These are phyloP conservation scores for Camarhynchus parvulus DNA, from an alignment of 2,113 vertebrate genomes.

Conservation along the genomic window DNA sequence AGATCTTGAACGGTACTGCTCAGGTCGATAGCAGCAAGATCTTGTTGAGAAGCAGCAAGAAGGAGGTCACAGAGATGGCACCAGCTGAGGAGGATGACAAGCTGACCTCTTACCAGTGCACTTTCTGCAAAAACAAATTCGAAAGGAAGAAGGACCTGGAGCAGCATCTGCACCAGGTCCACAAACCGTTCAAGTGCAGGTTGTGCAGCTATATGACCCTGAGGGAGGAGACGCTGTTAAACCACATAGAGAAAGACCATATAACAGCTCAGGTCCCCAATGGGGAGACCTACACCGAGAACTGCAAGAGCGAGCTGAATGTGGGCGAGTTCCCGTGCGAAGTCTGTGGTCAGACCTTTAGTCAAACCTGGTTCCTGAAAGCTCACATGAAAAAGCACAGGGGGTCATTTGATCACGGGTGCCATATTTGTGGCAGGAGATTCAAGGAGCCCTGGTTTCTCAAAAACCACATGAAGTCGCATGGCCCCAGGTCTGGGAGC, in stretches of 20 bases:
- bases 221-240: constrained; percentile 88
- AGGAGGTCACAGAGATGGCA: constrained; percentile 53
- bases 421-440: constrained; percentile 90
- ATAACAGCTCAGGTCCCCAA: constrained; percentile 84
- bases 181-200: constrained; percentile 86
- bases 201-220: constrained; percentile 85
- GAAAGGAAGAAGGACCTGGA: constrained; percentile 81
- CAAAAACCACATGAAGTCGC: constrained; percentile 97
- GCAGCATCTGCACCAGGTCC: constrained; percentile 80
- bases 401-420: constrained; percentile 90
- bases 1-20: constrained; percentile 79
- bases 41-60: constrained; percentile 83
- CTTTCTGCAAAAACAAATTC: constrained; percentile 82
- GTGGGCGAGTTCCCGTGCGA: constrained; percentile 87
- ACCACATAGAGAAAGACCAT: constrained; percentile 90
- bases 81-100: constrained; percentile 12
- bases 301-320: constrained; percentile 73
- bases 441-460: constrained; percentile 98
- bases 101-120: constrained; percentile 66
- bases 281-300: constrained; percentile 66
- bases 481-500: constrained; percentile 82
- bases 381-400: constrained; percentile 96
- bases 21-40: constrained; percentile 80
- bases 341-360: constrained; percentile 91
- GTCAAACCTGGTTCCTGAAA: constrained; percentile 93